Base-by-base conservation (phyloP, 2,113 vertebrate genomes). In the Columba livia region DNA sequence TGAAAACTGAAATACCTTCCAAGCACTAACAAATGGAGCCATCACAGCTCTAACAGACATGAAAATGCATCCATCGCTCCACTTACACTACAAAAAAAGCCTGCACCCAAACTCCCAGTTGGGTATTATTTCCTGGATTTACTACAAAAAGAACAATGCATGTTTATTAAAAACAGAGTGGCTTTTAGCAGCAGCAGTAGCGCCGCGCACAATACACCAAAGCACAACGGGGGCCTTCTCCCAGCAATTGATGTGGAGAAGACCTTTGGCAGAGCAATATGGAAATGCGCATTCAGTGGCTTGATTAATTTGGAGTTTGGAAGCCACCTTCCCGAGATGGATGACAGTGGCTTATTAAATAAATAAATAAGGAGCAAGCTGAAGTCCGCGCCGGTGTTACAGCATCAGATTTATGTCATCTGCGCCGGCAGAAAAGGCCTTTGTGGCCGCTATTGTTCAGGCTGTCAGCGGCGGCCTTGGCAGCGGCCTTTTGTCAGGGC, bases 141-240 rank as follows among this genome's bases (percentile, higher is more conserved):
- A 94, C 96, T 90, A 96, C 94, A 95, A 94, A 97, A 97, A 96
- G 94, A 96, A 96, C 95, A 97, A 96, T 95, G 88, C 88, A 67
- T 94, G 94, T 96, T 96, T 97, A 96, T 97, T 97, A 97, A 97
- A 97, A 97, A 97, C 96, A 96, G 94, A 97, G 90, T 97, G 93
- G 94, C 94, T 97, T 96, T 96, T 97, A 97, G 95, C 92, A 95
- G 93, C 90, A 95, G 94, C 93, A 50, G 93, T 90, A 97, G 90
- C 6, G 16, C 88, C 2, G 19, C 4, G 42, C 88, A 94, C 96
- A 97, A 95, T 95, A 91, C 94, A 96, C 95, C 95, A 97, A 96
- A 95, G 95, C 96, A 96, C 95, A 90, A 97, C 96, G 2, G 96
- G 96, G 93, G 95, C 96, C 88, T 96, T 96, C 94, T 96, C 93